Evolutionary conservation across 2,797 vertebrate species (phyloP).

Genomic region (Valencia hispanica): DNA sequence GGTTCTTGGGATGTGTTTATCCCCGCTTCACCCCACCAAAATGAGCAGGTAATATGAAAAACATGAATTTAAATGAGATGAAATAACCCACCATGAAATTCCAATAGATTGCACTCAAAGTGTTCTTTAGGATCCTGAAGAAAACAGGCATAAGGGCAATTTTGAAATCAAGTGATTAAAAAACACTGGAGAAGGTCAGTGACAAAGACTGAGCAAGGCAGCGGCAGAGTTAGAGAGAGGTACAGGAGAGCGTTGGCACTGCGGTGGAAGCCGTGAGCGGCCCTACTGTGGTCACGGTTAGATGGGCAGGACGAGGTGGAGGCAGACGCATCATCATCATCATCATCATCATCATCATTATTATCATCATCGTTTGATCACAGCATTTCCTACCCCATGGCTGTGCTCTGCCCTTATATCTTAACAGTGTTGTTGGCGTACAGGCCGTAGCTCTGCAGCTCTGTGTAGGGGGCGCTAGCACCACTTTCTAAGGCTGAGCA

Average conservation of each 20-base stretch:
- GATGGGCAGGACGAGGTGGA: constrained; percentile 71
- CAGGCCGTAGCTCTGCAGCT: constrained; percentile 85
- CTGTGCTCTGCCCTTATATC: constrained; percentile 83
- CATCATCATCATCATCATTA: constrained; percentile 63
- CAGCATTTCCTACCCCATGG: constrained; percentile 78
- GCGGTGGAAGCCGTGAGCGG: constrained; percentile 76
- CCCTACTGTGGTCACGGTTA: constrained; percentile 77
- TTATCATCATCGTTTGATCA: constrained; percentile 71
- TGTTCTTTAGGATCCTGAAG: background rate
- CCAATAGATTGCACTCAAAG: background rate
- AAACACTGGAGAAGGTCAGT: constrained; percentile 59
- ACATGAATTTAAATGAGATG: background rate
- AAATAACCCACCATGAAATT: background rate
- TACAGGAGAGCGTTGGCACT: constrained; percentile 72
- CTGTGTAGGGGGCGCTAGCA: constrained; percentile 83
- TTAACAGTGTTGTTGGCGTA: constrained; percentile 86
- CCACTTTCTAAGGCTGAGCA: constrained; percentile 84
- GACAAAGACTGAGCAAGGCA: constrained; percentile 61
- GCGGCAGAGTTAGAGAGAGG: constrained; percentile 68
- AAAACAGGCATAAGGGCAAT: constrained; percentile 69
- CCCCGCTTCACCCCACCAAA: background rate
- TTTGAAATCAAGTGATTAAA: constrained; percentile 73
- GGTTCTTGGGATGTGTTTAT: background rate
- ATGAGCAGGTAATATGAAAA: background rate
- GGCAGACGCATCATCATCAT: constrained; percentile 73